Base-by-base conservation (phyloP, 1,140 invertebrate genomes). In the Drosophila pachea region DNA sequence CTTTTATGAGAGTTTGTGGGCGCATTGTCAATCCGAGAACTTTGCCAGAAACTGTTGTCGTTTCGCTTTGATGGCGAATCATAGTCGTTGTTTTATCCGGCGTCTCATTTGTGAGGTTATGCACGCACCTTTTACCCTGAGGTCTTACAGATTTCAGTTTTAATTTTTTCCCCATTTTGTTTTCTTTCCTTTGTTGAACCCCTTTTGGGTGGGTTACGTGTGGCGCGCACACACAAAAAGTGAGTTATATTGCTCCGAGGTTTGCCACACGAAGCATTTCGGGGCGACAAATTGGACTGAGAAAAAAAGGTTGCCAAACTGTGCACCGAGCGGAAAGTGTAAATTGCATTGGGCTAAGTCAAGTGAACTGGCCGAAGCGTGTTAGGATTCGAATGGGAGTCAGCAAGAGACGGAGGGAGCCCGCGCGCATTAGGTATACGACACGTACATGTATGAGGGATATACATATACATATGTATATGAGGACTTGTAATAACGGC, bases 101-200 rank as follows among this genome's bases (percentile, higher is more conserved):
- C 36, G 33, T 68, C 71, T 74, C 71, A 78, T 78, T 78, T 71
- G 64, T 43, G n/a, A 35, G 45, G 29, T 36, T 52, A 52, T 52
- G 31, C 16, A 60, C 42, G 40, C 42, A 61, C 38, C 49, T 68
- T 64, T 64, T 36, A 22, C 29, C 29, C 32, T 16, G 9, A 48
- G 52, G n/a, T 50, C 62, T 56, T 64, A 63, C 45, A 81, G 78
- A 82, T 82, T 79, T 79, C 56, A 49, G 22, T 78, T 78, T 78
- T 67, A 71, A 73, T 73, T 73, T 62, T 63, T 48, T 58, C 40
- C 14, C 14, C n/a, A 7, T 43, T 14, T 43, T 6, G 5, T 43
- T 5, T 7, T 29, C 32, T 31, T 36, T 54, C 35, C 54, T 54
- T 33, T 59, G 9, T 12, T 14, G n/a, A 66, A 45, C 68, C 55